Percentiles rank a stretch among this genome's conserved stretches.
phyloP scores from a whole-genome alignment of 37 sponge, comb jelly and placozoan genomes.

The Spongilla lacustris region DNA sequence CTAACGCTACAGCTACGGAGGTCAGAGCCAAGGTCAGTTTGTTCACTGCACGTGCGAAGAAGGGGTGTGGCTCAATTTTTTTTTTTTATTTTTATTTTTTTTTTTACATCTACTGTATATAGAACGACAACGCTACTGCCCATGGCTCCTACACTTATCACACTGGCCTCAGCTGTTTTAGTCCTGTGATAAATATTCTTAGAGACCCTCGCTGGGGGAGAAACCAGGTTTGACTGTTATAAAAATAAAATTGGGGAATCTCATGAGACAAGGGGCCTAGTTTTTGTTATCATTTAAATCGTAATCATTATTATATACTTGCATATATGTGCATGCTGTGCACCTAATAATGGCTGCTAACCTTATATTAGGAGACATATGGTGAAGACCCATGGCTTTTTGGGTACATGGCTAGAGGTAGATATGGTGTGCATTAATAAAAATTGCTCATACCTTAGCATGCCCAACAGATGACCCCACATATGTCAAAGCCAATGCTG shows the following conservation, averaged over 20 bases:
- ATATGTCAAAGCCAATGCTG: conserved; percentile 64
- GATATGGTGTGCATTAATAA: neutral
- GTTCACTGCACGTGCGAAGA: too few species aligned
- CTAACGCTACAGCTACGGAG: conserved; percentile 62
- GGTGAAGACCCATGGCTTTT: conserved; percentile 64
- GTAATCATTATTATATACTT: too few species aligned
- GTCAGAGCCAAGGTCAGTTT: conserved; percentile 64
- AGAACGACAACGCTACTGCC: conserved; percentile 48
- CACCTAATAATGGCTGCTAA: too few species aligned
- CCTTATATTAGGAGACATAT: conserved; percentile 62
- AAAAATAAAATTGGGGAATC: too few species aligned
- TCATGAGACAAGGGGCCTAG: too few species aligned
- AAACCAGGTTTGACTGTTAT: conserved; percentile 49
- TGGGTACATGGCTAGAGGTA: conserved; percentile 47
- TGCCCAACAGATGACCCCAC: conserved; percentile 36
- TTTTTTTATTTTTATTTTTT: too few species aligned
- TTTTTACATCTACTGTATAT: too few species aligned
- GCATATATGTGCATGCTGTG: neutral
- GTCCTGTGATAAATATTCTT: conserved; percentile 62
- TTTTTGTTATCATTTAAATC: too few species aligned
- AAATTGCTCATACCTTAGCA: neutral
- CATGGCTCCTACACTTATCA: conserved; percentile 61
- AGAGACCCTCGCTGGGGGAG: conserved; percentile 73
- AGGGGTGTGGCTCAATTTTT: neutral
- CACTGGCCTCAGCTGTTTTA: conserved; percentile 64